These are phyloP conservation scores for Craterocephalus amniculus DNA, from an alignment of 2,797 vertebrate species.

Conservation along the genomic window DNA sequence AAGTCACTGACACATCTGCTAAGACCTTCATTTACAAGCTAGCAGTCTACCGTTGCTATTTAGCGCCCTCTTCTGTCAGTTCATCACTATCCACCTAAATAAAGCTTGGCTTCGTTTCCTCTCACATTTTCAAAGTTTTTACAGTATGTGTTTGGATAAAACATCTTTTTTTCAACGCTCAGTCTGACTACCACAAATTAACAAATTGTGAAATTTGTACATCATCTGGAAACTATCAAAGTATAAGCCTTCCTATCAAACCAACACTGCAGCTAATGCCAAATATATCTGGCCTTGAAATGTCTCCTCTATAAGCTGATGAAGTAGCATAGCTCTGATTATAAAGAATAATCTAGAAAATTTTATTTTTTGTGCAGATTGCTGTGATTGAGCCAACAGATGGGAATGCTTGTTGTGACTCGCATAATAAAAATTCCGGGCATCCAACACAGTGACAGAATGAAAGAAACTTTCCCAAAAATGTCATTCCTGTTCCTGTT, in stretches of 20 bases:
- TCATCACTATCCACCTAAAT: background rate
- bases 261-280: slow-evolving; percentile 28
- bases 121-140: slow-evolving; percentile 21
- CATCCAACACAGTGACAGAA: slow-evolving; percentile 7
- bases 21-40: background rate
- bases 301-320: slow-evolving; percentile 58
- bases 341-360: slow-evolving; percentile 58
- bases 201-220: slow-evolving; percentile 23
- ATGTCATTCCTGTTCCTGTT: slow-evolving; percentile 18
- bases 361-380: slow-evolving; percentile 28
- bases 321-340: slow-evolving; percentile 38
- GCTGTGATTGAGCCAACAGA: slow-evolving; percentile 46
- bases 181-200: slow-evolving; percentile 26
- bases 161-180: background rate
- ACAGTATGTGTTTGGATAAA: slow-evolving; percentile 10
- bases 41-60: slow-evolving; percentile 11
- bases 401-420: slow-evolving; percentile 61
- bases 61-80: slow-evolving; percentile 74
- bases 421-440: slow-evolving; percentile 34
- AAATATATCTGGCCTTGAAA: slow-evolving; percentile 68
- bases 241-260: slow-evolving; percentile 47
- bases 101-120: background rate
- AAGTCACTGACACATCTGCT: slow-evolving; percentile 14
- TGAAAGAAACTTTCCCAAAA: slow-evolving; percentile 21
- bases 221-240: slow-evolving; percentile 46